Evolutionary conservation across 2,888 invertebrate species (phyloP).

Genomic region (Lordiphosa fenestrarum): DNA sequence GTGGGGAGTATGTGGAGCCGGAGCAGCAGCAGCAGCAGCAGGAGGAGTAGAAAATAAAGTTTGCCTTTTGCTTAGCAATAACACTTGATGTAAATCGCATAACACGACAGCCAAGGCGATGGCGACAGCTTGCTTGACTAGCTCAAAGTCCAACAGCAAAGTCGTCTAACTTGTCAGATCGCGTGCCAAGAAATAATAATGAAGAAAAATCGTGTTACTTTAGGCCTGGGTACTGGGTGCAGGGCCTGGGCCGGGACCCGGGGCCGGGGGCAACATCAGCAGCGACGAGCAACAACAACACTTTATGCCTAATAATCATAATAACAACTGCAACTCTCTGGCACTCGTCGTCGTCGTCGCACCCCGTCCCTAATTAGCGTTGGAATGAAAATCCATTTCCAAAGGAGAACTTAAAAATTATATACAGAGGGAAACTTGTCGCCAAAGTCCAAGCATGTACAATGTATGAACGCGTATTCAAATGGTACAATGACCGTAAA

Average conservation of each 20-base stretch:
- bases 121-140: conserved; percentile 69
- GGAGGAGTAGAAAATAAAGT: conserved; percentile 1
- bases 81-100: conserved; percentile 60
- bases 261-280: conserved; percentile 16
- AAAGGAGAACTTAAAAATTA: conserved; percentile 3
- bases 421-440: too few species aligned
- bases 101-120: conserved; percentile 60
- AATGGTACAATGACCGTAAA: too few species aligned
- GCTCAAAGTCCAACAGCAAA: conserved; percentile 58
- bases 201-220: conserved; percentile 72
- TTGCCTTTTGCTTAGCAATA: conserved; percentile 29
- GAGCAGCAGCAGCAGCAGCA: too few species aligned
- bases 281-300: conserved; percentile 31
- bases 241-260: conserved; percentile 31
- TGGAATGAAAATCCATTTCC: conserved; percentile 11
- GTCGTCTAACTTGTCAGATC: conserved; percentile 66
- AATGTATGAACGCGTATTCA: too few species aligned
- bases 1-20: too few species aligned
- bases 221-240: conserved; percentile 16
- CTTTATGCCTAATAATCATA: conserved; percentile 61
- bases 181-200: conserved; percentile 75
- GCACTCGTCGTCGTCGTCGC: too few species aligned
- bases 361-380: conserved; percentile 3
- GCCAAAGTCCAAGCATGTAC: too few species aligned
- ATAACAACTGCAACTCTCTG: conserved; percentile 10